Evolutionary conservation across 2,797 vertebrate species (phyloP).

Genomic region (Cryptoprocta ferox): DNA sequence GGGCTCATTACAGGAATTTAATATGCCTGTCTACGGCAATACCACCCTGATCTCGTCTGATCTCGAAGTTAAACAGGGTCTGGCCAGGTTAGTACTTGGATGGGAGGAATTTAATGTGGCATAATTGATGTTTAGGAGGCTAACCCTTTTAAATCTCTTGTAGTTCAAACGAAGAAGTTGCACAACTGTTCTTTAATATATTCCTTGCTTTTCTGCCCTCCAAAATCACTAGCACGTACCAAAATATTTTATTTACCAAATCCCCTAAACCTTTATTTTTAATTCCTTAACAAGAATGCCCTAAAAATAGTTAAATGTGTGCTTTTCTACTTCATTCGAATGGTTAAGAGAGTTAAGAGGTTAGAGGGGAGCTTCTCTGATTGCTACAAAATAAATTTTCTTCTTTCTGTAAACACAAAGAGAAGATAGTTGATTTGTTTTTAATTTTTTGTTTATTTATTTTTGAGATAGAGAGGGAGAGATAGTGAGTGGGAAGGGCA

Average conservation of each 20-base stretch:
- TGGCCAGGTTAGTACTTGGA: too few species aligned
- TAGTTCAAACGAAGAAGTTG: constrained; percentile 5
- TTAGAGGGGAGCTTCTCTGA: neutral
- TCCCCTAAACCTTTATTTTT: neutral
- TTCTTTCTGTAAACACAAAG: neutral
- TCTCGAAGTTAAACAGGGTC: too few species aligned
- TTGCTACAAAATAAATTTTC: neutral
- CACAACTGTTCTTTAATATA: neutral
- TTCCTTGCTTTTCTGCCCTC: neutral
- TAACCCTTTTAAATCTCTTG: neutral
- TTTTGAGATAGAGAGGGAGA: too few species aligned
- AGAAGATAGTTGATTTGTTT: neutral
- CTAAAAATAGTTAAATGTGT: neutral
- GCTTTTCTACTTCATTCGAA: neutral
- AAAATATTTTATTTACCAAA: neutral
- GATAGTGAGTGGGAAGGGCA: too few species aligned
- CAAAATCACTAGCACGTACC: neutral
- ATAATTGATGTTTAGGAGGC: neutral
- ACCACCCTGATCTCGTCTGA: too few species aligned
- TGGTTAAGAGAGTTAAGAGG: neutral
- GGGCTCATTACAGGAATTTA: neutral
- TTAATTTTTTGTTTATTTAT: too few species aligned
- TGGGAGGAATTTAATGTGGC: neutral
- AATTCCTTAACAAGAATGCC: neutral
- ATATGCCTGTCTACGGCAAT: neutral